phyloP scores from a whole-genome alignment of 2,888 invertebrate genomes.

The Danaus chrysippus region DNA sequence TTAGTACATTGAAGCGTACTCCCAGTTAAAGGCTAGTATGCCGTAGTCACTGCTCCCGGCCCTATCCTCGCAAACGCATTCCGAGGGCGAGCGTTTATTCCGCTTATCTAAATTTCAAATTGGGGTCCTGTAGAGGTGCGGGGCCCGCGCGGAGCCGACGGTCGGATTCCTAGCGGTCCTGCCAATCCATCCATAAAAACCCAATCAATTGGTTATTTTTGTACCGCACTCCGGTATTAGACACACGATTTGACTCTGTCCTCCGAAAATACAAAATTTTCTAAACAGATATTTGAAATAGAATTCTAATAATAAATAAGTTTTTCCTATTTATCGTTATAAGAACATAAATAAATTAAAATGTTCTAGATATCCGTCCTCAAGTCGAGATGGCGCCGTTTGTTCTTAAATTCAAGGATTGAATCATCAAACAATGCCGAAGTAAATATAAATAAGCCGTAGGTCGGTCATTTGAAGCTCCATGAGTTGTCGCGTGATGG shows the following conservation, averaged over 20 bases:
- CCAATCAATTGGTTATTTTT: conserved; percentile 64
- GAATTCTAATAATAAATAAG: neutral
- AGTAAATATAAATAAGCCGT: conserved; percentile 9
- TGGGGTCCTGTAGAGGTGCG: conserved; percentile 36
- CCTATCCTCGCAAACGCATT: conserved; percentile 24
- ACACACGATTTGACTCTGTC: conserved; percentile 58
- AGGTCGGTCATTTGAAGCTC: conserved; percentile 11
- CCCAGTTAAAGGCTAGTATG: neutral
- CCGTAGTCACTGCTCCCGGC: conserved; percentile 7
- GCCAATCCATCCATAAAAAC: conserved; percentile 64
- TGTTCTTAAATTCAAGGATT: conserved; percentile 20
- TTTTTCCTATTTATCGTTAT: neutral
- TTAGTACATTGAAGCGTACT: neutral
- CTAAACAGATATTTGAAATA: conserved; percentile 29
- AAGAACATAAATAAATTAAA: neutral
- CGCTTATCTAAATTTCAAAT: conserved; percentile 76
- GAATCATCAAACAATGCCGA: conserved; percentile 18
- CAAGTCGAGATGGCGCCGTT: conserved; percentile 14
- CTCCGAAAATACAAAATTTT: conserved; percentile 37
- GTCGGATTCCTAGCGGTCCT: conserved; percentile 60
- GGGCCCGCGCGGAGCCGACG: conserved; percentile 22
- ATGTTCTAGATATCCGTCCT: conserved; percentile 9
- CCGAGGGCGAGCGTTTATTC: conserved; percentile 56
- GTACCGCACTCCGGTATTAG: conserved; percentile 56
- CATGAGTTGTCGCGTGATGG: conserved; percentile 10